Percentiles rank a stretch among this genome's conserved stretches.
Evolutionary conservation across 2,888 invertebrate genomes (phyloP).

Genomic region (Tridacna crocea): DNA sequence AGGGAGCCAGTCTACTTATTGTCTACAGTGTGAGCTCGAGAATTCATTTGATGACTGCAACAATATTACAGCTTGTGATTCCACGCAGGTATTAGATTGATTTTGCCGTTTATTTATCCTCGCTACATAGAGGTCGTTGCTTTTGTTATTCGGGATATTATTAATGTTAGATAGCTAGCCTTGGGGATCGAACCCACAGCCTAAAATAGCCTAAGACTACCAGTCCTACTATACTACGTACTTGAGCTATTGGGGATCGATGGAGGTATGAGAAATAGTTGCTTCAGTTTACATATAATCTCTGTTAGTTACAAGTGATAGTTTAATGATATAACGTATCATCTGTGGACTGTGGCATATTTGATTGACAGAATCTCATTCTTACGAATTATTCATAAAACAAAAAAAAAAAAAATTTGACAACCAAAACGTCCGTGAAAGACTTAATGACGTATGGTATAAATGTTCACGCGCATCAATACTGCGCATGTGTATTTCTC

Average conservation of each 20-base stretch:
- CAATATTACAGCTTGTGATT: constrained; percentile 14
- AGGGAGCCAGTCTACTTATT: constrained; percentile 4
- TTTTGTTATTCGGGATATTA: neutral
- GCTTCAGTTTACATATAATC: neutral
- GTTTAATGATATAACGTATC: neutral
- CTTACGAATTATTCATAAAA: neutral
- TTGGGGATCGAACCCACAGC: no score
- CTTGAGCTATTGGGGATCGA: no score
- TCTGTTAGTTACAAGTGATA: neutral
- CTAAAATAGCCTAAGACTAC: no score
- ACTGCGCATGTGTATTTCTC: no score
- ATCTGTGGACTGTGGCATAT: neutral
- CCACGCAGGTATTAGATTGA: constrained; percentile 4
- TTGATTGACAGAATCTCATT: neutral
- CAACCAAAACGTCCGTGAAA: no score
- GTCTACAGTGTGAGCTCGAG: constrained; percentile 11
- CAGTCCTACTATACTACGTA: no score
- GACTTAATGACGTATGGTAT: no score
- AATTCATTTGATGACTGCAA: constrained; percentile 7
- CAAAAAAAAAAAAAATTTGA: no score
- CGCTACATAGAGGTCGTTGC: neutral
- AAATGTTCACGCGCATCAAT: no score
- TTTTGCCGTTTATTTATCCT: neutral
- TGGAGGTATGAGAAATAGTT: neutral
- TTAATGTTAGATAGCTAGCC: neutral